These are phyloP conservation scores for Prinia subflava DNA, from an alignment of 2,113 vertebrate genomes.

Conservation along the genomic window DNA sequence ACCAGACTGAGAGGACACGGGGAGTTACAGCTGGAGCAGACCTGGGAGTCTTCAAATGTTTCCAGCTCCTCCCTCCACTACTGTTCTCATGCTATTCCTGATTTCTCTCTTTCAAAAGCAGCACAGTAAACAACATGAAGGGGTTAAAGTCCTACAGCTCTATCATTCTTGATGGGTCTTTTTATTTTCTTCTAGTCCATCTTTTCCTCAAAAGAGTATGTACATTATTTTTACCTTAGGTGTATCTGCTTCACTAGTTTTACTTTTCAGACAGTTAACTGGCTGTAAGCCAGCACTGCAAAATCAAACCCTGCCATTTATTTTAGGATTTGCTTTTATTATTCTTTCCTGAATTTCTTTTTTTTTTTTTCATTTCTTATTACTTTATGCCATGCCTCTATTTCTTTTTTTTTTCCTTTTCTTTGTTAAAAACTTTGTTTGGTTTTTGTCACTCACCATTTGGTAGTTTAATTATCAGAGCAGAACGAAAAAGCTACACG, in stretches of 20 bases:
- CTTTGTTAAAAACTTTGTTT: conserved; percentile 43
- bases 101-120: not conserved
- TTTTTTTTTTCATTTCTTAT: conserved; percentile 29
- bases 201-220: not conserved
- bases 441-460: conserved; percentile 25
- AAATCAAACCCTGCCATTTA: conserved; percentile 62
- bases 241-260: conserved; percentile 44
- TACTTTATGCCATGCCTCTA: not conserved
- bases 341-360: conserved; percentile 41
- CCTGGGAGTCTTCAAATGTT: not conserved
- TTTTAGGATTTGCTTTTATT: conserved; percentile 48
- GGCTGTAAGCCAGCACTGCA: conserved; percentile 47
- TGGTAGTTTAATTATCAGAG: conserved; percentile 14
- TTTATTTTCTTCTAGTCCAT: conserved; percentile 8
- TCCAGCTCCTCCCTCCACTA: not conserved
- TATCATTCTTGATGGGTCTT: not conserved
- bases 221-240: conserved; percentile 39
- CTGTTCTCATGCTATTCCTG: not conserved
- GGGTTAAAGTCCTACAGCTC: not conserved
- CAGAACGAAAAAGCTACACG: not conserved
- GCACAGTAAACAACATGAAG: fast-evolving
- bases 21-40: not conserved
- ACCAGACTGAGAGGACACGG: not conserved
- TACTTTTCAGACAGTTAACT: conserved; percentile 51
- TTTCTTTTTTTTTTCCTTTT: not conserved